Base-by-base conservation (phyloP, 2,797 vertebrate species). In the Poeciliopsis presidionis region DNA sequence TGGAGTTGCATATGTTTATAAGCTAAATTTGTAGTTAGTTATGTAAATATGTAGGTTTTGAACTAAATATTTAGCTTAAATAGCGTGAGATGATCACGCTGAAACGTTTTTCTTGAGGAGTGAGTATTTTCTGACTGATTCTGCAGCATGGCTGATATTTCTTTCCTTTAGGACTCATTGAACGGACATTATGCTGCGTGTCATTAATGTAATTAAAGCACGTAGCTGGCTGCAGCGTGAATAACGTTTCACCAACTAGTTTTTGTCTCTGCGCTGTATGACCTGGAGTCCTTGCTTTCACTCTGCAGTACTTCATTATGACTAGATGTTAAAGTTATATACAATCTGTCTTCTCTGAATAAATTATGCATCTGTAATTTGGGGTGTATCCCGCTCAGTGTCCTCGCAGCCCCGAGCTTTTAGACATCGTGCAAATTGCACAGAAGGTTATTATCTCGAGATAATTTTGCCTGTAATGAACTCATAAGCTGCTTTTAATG, bases 401-500 rank as follows among this genome's bases (percentile, higher is more conserved):
- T 77, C 72, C 55, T 85, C 71, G 36, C 51, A 79, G 85, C 85
- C 89, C 65, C 9, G 6, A 89, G 88, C 78, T 85, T 86, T 86
- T 49, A 72, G 63, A 83, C 80, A 76, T 69, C 77, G 80, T 75
- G 75, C 77, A 88, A 90, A 92, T 88, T 87, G 79, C 75, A 79
- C 59, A 47, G 74, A 86, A 73, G 82, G 88, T 87, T 83, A 90
- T 90, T 85, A 88, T 75, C 86, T 88, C 77, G 73, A 74, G 80
- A 88, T 90, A 77, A 90, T 90, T 88, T 83, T 61, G 78, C 55
- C 74, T 79, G 67, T 89, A 93, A 93, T 92, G 87, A 86, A 88
- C 83, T 84, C 90, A 80, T 91, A 75, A 91, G 78, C 80, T 83
- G 76, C 77, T 83, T 86, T 87, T 88, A 88, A 87, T 88, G 77